phyloP scores from a whole-genome alignment of 2,888 invertebrate species.

The Carabus problematicus region DNA sequence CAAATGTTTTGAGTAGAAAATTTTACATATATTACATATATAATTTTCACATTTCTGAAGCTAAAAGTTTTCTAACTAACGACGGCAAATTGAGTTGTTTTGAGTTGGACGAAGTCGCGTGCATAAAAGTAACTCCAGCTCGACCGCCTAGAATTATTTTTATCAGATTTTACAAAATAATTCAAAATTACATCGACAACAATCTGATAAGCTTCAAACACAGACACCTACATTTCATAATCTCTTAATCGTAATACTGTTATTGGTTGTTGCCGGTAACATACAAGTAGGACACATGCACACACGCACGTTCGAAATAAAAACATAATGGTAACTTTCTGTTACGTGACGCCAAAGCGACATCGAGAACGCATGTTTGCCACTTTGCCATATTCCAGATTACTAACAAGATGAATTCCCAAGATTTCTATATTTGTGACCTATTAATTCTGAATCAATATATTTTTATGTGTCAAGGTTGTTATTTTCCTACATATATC shows the following conservation, averaged over 20 bases:
- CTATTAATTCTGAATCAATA: too few relatives aligned
- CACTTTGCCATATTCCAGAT: not conserved
- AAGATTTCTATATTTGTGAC: too few relatives aligned
- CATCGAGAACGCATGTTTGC: not conserved
- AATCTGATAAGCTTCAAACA: constrained; percentile 43
- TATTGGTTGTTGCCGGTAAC: constrained; percentile 30
- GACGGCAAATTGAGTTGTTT: constrained; percentile 36
- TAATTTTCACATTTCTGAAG: too few relatives aligned
- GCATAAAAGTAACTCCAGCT: constrained; percentile 20
- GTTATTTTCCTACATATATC: too few relatives aligned
- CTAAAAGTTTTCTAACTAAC: too few relatives aligned
- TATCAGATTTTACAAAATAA: constrained; percentile 46
- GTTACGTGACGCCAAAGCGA: not conserved
- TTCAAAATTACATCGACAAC: constrained; percentile 45
- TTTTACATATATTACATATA: too few relatives aligned
- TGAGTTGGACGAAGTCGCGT: constrained; percentile 21
- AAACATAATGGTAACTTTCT: not conserved
- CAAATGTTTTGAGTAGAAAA: too few relatives aligned
- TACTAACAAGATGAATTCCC: too few relatives aligned
- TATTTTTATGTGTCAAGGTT: too few relatives aligned
- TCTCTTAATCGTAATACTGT: constrained; percentile 41
- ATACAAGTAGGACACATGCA: constrained; percentile 23
- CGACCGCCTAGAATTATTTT: constrained; percentile 37
- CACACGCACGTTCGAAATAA: constrained; percentile 26
- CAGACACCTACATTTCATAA: constrained; percentile 42